Evolutionary conservation across 92 coral and sea anemone genomes (phyloP).

Genomic region (Muricea muricata): DNA sequence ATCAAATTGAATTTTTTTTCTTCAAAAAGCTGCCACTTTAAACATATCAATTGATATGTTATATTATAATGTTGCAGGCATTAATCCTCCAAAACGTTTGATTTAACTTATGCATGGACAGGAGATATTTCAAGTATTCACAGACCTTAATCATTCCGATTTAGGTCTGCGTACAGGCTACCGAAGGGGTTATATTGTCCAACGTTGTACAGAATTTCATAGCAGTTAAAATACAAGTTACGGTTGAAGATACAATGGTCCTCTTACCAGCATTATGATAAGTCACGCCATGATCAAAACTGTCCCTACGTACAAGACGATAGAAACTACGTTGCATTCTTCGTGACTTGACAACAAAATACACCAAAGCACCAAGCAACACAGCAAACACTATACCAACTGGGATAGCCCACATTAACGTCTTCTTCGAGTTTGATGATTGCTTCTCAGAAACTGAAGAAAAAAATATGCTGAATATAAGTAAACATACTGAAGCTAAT

Average conservation of each 20-base stretch:
- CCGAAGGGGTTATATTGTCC: neutral
- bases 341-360: conserved; percentile 82
- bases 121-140: too few relatives aligned
- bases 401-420: conserved; percentile 92
- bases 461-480: neutral
- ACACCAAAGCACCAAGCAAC: conserved; percentile 58
- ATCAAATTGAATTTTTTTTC: too few relatives aligned
- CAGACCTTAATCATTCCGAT: too few relatives aligned
- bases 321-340: conserved; percentile 90
- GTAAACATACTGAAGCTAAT: too few relatives aligned
- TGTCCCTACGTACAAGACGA: conserved; percentile 71
- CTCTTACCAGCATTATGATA: conserved; percentile 40
- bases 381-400: conserved; percentile 81
- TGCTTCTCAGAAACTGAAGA: neutral
- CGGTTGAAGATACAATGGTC: too few relatives aligned
- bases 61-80: too few relatives aligned
- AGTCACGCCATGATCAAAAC: conserved; percentile 64
- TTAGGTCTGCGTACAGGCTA: too few relatives aligned
- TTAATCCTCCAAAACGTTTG: too few relatives aligned
- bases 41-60: too few relatives aligned
- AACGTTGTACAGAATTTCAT: neutral
- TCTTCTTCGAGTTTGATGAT: conserved; percentile 18
- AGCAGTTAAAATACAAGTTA: neutral
- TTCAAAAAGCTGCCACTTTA: too few relatives aligned
- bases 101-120: too few relatives aligned